Evolutionary conservation across 2,797 vertebrate species (phyloP), one percentile per base, ranked within the genome.

Genomic region (Ctenosaura bakeri): DNA sequence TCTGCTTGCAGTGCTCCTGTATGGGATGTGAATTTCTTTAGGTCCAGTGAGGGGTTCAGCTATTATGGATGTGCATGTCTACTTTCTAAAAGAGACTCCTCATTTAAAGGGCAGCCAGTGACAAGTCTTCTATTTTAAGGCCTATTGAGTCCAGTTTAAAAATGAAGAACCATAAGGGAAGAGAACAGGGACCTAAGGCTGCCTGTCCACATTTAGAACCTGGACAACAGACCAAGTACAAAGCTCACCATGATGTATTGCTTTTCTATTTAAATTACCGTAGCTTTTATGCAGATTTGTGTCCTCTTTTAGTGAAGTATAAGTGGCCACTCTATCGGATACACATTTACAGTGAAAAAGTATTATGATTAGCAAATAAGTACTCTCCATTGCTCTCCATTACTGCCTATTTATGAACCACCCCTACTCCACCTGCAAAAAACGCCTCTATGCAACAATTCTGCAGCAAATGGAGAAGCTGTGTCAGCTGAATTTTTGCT

Each of bases 401-500:
- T 42, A 52, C 8, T 18, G 29, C 56, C 4, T 12, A 38, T n/a
- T 87, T 6, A 22, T 38, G 22, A 66, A 66, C 64, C 26, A 66
- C 22, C 12, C 10, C 24, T n/a, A 29, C 54, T 38, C 35, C 52
- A 66, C 24, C 7, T 20, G 6, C 7, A 64, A 64, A 62, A 56
- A 29, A 35, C 24, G 59, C 2, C 20, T 29, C 35, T 86, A 22
- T 42, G 54, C 26, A 35, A 42, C 35, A 59, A 76, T 7, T 52
- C 54, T 86, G 35, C 24, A 62, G 35, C 85, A 56, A 46, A 59
- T 26, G 6, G 54, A 82, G 81, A 66, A 90, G 88, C 42, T 77
- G 86, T 9, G 14, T 16, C 80, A 80, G 83, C 80, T n/a, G 64
- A 86, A 89, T 20, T n/a, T 79, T 84, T 50, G n/a, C 54, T 88